phyloP scores from a whole-genome alignment of 2,797 vertebrate genomes.

The Monodelphis domestica region DNA sequence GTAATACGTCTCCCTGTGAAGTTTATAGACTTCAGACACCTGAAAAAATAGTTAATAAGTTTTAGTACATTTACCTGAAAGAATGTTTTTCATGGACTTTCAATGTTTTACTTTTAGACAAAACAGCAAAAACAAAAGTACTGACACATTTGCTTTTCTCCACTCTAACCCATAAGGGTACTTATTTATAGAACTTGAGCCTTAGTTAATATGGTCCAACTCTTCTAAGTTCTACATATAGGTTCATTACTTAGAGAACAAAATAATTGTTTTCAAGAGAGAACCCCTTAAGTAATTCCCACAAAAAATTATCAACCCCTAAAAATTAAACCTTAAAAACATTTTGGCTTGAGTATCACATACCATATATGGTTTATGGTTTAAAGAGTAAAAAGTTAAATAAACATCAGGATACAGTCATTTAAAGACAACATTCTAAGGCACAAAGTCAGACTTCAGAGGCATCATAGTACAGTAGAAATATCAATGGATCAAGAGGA shows the following conservation, averaged over 20 bases:
- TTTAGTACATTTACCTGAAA: constrained; percentile 9
- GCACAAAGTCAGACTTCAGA: background rate
- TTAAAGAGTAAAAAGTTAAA: background rate
- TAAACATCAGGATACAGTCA: background rate
- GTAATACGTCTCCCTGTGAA: constrained; percentile 97
- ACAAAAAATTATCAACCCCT: background rate
- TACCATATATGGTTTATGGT: background rate
- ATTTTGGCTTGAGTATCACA: background rate
- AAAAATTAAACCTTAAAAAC: constrained; percentile 1
- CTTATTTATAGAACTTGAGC: too few species aligned
- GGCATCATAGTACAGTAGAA: background rate
- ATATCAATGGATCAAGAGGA: background rate
- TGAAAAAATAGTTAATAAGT: constrained; percentile 74
- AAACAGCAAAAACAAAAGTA: background rate
- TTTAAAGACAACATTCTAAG: background rate
- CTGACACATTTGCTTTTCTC: background rate
- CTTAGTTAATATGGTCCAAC: background rate
- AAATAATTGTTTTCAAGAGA: background rate
- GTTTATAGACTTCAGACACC: constrained; percentile 97
- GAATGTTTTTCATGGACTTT: background rate
- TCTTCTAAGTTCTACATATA: background rate
- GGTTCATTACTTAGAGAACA: background rate
- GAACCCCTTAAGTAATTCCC: background rate
- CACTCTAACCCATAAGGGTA: background rate
- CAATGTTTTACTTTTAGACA: constrained; percentile 14